Base-by-base conservation (phyloP, 2,797 vertebrate genomes). In the Falco berigora region DNA sequence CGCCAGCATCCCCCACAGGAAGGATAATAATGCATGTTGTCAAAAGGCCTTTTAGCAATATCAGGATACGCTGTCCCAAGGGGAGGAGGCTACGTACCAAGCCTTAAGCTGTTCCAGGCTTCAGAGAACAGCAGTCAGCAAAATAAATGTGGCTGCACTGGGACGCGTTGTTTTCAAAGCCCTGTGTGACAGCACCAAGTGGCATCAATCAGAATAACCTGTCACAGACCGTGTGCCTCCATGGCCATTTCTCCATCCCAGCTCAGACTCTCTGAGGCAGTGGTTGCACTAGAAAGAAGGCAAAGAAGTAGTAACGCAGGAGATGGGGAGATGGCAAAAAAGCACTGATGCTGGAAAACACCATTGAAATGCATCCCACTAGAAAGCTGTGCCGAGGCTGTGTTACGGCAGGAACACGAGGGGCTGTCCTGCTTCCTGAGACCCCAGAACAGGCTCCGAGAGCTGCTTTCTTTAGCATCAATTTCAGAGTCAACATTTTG, bases 151-250 rank as follows among this genome's bases (percentile, higher is more conserved):
- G 72, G 71, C 81, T 94, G 75, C 72, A 40, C 1, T 63, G 89
- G 68, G 55, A 69, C 64, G 44, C 0, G 2, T n/a, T 75, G 49
- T 69, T 90, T 92, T 92, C 59, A 90, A 85, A 91, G 40, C 71
- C 50, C 62, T 59, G 12, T 50, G 27, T 50, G 69, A 66, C 66
- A 80, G 58, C 69, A 92, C 50, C 36, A 68, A 92, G 69, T 72
- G 88, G 47, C 80, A 76, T 84, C 82, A 85, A 94, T 91, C 93
- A 87, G 74, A 93, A 78, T 79, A 79, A 82, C 49, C 77, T 93
- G 73, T 95, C 88, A 90, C 88, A 88, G 55, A 20, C 21, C 21
- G 1, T 92, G 50, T 69, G 42, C 62, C 42, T 75, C 62, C 10
- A 1, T 2, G 7, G 67, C 82, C 20, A 5, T 42, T 83, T 84